Percentiles rank a stretch among this genome's conserved stretches.
Evolutionary conservation across 1,140 invertebrate species (phyloP).

Genomic region (Belonocnema kinseyi): DNA sequence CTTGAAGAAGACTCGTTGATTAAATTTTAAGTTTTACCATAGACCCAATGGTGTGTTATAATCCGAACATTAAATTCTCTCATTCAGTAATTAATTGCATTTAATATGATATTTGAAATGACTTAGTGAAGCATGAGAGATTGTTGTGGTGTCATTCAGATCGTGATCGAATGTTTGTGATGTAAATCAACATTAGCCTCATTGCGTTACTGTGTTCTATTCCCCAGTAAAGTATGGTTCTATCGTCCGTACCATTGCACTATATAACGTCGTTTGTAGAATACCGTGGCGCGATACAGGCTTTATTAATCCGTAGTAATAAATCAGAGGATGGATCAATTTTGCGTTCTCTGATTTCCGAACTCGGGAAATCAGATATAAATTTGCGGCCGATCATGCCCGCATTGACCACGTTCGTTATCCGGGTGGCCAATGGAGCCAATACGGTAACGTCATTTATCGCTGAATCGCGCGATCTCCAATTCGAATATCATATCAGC

Average conservation of each 20-base stretch:
- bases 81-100: not conserved
- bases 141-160: constrained; percentile 16
- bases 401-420: constrained; percentile 60
- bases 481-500: constrained; percentile 18
- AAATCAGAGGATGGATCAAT: constrained; percentile 71
- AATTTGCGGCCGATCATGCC: constrained; percentile 66
- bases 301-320: constrained; percentile 71
- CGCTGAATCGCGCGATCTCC: constrained; percentile 44
- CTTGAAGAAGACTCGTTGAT: not conserved
- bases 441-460: constrained; percentile 55
- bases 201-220: constrained; percentile 43
- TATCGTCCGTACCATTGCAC: constrained; percentile 38
- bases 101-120: constrained; percentile 28
- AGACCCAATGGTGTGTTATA: not conserved
- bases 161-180: constrained; percentile 39
- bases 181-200: constrained; percentile 63
- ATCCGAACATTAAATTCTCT: not conserved
- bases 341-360: constrained; percentile 68
- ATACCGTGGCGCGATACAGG: constrained; percentile 60
- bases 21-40: not conserved
- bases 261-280: constrained; percentile 49
- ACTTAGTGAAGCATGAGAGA: constrained; percentile 27
- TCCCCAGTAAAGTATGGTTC: constrained; percentile 52
- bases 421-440: constrained; percentile 55
- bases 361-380: constrained; percentile 68